Conservation (phyloP, 2,797 vertebrate genomes). For the Propithecus perrieri region DNA sequence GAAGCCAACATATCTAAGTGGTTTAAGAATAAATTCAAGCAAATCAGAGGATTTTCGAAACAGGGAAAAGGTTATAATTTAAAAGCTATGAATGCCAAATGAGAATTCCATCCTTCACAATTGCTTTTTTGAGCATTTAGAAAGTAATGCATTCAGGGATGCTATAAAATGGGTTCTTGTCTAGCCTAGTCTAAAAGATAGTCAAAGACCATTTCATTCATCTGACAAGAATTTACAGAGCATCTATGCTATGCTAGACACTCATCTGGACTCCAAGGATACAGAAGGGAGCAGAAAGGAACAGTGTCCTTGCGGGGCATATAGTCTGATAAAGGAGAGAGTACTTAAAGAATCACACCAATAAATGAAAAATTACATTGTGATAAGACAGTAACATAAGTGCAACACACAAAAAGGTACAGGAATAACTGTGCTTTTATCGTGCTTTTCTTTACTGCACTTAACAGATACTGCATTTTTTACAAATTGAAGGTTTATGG, state of each 20-base stretch:
- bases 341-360: not conserved
- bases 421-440: not conserved
- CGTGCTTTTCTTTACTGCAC: not conserved
- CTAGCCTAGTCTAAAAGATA: not conserved
- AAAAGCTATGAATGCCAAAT: not conserved
- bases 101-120: not conserved
- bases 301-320: not conserved
- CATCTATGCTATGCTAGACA: not conserved
- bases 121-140: not conserved
- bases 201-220: not conserved
- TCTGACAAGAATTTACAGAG: not conserved
- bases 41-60: slow-evolving; percentile 38
- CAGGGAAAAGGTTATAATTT: not conserved
- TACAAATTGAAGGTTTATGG: not conserved
- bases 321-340: not conserved
- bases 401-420: not conserved
- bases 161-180: not conserved
- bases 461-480: not conserved
- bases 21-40: slow-evolving; percentile 21
- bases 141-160: not conserved
- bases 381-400: not conserved
- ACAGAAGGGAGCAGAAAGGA: not conserved
- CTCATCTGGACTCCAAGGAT: not conserved
- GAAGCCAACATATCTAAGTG: not conserved
- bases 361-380: not conserved